Evolutionary conservation across 2,797 vertebrate species (phyloP), one percentile per base, ranked within the genome.

Genomic region (Columba guinea): DNA sequence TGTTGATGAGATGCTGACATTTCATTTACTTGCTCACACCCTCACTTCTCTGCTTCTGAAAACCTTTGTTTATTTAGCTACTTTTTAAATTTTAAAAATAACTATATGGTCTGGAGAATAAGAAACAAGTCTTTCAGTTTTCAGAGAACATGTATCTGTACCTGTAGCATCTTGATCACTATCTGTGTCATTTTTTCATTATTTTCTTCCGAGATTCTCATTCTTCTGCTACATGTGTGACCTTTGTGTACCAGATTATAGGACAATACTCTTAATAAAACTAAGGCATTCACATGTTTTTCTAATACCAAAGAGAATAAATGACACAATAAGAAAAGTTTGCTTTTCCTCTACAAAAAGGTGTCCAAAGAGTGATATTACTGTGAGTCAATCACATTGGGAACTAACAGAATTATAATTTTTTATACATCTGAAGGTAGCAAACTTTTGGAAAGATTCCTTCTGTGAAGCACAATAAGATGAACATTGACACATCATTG

Each of bases 381-480:
- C 23, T 60, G 20, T 70, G 35, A 89, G 27, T 87, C 41, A 24
- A 80, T 80, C 49, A 46, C 13, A 69, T 7, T 88, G 64, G 56
- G 69, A 56, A 27, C 16, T 23, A 91, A 87, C 23, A 79, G 76
- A 96, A 93, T 62, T 35, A 60, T 67, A 93, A 68, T 76, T 91
- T 94, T 79, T 93, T 88, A 89, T 95, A 53, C 28, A 76, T 84
- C 75, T 87, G 48, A 88, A 96, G 75, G 34, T 69, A 67, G 6
- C 20, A 75, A 95, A 94, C 30, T 91, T 92, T 65, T 89, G 69
- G 77, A 91, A 96, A 62, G 11, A n/a, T 65, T 69, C 28, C 84
- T 87, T 87, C 24, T 79, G n/a, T 62, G 68, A 77, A 58, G 86
- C 53, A 84, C 48, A 84, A 27, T 60, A 94, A 88, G 77, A 96